Base-by-base conservation (phyloP, 2,888 invertebrate species). In the Drymonia ruficornis region DNA sequence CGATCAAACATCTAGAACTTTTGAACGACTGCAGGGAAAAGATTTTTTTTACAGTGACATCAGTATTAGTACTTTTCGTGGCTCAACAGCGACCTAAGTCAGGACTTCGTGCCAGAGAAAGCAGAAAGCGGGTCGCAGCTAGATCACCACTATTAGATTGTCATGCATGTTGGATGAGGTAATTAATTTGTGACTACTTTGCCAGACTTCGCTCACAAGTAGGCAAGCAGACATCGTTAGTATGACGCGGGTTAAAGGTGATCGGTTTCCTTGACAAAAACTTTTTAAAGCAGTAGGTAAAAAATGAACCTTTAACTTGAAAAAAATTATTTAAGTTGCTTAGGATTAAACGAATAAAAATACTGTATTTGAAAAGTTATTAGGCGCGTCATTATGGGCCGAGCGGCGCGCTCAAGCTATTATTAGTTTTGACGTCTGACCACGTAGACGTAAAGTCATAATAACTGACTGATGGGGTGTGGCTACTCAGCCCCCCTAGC, bases 121-220 rank as follows among this genome's bases (percentile, higher is more conserved):
- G 89, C 91, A 84, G 87, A 88, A 88, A 90, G 87, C 87, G 86
- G 89, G 87, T 83, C 86, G 83, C 80, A 71, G 77, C 83, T 82
- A 87, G 87, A 90, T 90, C 87, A 86, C 83, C 73, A 77, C 87
- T 85, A 89, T 91, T 89, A 90, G 87, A 89, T 89, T 90, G 89
- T 87, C 89, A 88, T 89, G 89, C 86, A 88, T 87, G 86, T 84
- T 86, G 84, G 84, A 87, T 84, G 85, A 82, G 81, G 84, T 87
- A 88, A 90, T 90, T 89, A 89, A 90, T 88, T 23, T 87, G 87
- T 86, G 85, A 85, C 86, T 77, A 83, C 83, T 84, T 83, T 78
- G 80, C 78, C 65, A 68, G 67, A 72, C 69, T 59, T 70, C 52
- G 58, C 59, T 66, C 54, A 56, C 58, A 18, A 16, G 19, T 42